These are phyloP conservation scores for Butastur rufipennis DNA, from an alignment of 2,113 vertebrate genomes.

Conservation along the genomic window DNA sequence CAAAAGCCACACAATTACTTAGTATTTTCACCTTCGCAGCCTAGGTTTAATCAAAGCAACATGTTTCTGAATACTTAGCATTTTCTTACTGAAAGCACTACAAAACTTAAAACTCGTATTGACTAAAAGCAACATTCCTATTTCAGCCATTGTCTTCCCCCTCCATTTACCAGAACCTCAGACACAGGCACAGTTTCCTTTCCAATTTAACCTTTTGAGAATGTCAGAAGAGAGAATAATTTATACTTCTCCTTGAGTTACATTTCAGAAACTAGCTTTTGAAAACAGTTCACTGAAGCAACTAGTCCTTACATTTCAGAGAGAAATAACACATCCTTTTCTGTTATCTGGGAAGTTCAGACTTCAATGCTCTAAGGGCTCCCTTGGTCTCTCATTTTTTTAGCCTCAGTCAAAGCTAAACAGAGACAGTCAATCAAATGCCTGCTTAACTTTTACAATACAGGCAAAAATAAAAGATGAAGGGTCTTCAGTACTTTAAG, in stretches of 20 bases:
- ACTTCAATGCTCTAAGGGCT: not conserved
- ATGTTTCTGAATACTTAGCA: not conserved
- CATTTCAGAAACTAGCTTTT: slow-evolving; percentile 16
- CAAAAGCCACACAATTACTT: not conserved
- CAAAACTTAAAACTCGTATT: not conserved
- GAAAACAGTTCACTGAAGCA: slow-evolving; percentile 26
- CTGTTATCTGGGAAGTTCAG: not conserved
- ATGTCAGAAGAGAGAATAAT: slow-evolving; percentile 9
- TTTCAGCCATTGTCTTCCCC: not conserved
- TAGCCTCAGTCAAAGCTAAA: not conserved
- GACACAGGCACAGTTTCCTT: not conserved
- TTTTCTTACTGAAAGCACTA: not conserved
- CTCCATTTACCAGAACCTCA: not conserved
- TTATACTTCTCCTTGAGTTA: not conserved
- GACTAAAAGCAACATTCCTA: not conserved
- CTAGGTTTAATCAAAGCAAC: not conserved
- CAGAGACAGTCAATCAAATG: not conserved
- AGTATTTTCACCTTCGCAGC: not conserved
- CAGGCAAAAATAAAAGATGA: slow-evolving; percentile 4
- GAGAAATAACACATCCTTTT: not conserved
- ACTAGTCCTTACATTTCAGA: not conserved
- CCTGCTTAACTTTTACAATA: not conserved
- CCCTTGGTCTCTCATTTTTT: not conserved
- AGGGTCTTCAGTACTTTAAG: not conserved
- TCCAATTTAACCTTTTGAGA: slow-evolving; percentile 18